These are phyloP conservation scores for Rhynchonema sp. DNA, from an alignment of 2,888 invertebrate species.

Conservation along the genomic window DNA sequence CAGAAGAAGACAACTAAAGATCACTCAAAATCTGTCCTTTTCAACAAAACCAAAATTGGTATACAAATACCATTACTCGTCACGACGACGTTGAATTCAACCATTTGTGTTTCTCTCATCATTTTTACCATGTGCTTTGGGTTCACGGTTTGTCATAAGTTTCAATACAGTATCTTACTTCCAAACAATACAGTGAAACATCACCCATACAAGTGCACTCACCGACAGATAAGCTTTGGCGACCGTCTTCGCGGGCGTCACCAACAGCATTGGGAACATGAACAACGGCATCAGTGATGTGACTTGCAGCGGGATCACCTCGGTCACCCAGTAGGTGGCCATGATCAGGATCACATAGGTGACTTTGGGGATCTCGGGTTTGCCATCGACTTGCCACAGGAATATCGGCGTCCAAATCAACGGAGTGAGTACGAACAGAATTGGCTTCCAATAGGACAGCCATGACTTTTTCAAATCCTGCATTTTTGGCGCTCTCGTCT, in stretches of 20 bases:
- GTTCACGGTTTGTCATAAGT: neutral
- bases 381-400: neutral
- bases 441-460: neutral
- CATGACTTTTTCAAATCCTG: too few relatives aligned
- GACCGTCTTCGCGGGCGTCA: neutral
- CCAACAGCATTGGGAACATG: neutral
- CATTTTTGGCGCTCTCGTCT: too few relatives aligned
- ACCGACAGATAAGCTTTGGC: neutral
- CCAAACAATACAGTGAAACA: neutral
- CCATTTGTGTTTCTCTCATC: too few relatives aligned
- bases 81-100: too few relatives aligned
- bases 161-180: neutral
- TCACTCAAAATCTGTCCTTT: too few relatives aligned
- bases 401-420: neutral
- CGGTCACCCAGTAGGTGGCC: neutral
- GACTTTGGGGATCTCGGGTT: neutral
- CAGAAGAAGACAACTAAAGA: too few relatives aligned
- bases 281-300: neutral
- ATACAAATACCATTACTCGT: too few relatives aligned
- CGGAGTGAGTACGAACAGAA: neutral
- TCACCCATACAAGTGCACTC: neutral
- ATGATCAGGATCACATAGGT: neutral
- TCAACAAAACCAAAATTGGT: too few relatives aligned
- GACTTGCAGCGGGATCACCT: neutral
- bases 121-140: too few relatives aligned